These are phyloP conservation scores for Chaetophractus vellerosus DNA, from an alignment of 2,797 vertebrate genomes.

Conservation along the genomic window DNA sequence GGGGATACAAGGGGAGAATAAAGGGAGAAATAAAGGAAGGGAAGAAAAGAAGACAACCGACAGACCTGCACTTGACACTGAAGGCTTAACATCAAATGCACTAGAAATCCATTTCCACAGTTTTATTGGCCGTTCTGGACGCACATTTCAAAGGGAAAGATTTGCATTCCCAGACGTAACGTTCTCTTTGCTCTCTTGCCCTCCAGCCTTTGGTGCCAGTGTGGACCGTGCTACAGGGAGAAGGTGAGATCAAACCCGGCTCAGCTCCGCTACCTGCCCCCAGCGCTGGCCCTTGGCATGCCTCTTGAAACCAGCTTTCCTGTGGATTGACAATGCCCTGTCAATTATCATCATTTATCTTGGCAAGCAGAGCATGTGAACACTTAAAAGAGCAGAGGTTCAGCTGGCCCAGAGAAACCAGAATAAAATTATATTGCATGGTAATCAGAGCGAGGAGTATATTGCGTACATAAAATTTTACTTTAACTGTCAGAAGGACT, in stretches of 20 bases:
- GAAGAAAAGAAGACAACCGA: conserved; percentile 5
- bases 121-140: conserved; percentile 95
- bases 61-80: conserved; percentile 94
- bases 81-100: conserved; percentile 99
- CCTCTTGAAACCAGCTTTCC: conserved; percentile 95
- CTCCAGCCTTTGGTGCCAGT: conserved; percentile 96
- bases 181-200: conserved; percentile 97
- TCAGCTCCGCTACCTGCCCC: conserved; percentile 94
- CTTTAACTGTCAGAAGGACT: conserved; percentile 74
- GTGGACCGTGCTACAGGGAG: conserved; percentile 94
- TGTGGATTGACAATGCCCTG: conserved; percentile 93
- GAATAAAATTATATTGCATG: conserved; percentile 74
- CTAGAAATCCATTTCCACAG: conserved; percentile 98
- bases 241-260: conserved; percentile 94
- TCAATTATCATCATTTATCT: conserved; percentile 97
- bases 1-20: not conserved
- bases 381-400: conserved; percentile 84
- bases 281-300: conserved; percentile 96
- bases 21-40: conserved; percentile 40
- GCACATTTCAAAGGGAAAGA: conserved; percentile 95
- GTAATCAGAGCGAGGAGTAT: conserved; percentile 70
- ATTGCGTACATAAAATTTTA: conserved; percentile 69
- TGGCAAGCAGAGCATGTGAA: conserved; percentile 90
- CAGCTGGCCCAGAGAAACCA: conserved; percentile 65
- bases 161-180: conserved; percentile 94